Base-by-base conservation (phyloP, 2,113 vertebrate species). In the Saccopteryx leptura region DNA sequence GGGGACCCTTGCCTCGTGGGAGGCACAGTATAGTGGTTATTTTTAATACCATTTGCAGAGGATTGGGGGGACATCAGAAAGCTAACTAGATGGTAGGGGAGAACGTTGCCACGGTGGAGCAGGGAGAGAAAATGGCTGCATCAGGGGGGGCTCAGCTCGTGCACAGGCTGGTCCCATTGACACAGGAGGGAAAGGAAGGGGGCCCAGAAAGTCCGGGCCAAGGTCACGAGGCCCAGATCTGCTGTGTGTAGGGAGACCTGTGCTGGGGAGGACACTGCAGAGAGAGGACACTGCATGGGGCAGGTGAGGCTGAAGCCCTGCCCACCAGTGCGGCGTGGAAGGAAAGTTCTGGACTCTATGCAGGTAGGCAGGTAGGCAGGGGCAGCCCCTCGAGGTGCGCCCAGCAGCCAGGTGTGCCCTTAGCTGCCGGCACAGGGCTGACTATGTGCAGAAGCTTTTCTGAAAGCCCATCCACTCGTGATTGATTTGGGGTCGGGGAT, bases 361-460 rank as follows among this genome's bases (percentile, higher is more conserved):
- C 15, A 19, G 15, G 13, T 18, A 19, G 24, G 56, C 15, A 19
- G 15, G 13, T 18, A 19, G 24, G 5, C 24, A 9, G 11, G 56
- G 24, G 50, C 33, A 33, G 15, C 26, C 48, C 9, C 33, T 28
- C 7, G 0, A 7, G 54, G 21, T 33, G 14, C 0, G 5, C 33
- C 54, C 24, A 58, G 33, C 66, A 39, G 39, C 39, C 39, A 39
- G 39, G 39, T 39, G 39, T 39, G 39, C 39, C 39, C 39, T 39
- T 3, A 39, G 39, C 39, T 39, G 39, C 39, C 39, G 39, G 39
- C 39, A 39, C 39, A 3, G 39, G 39, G 39, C 39, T 39, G 39
- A 39, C 39, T 39, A 39, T 39, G 39, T 72, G 83, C 79, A 33
- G 96, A 97, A 94, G 97, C 80, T 96, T 98, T 96, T 97, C 94